Percentiles rank a stretch among this genome's conserved stretches.
phyloP scores from a whole-genome alignment of 2,888 invertebrate genomes.

The Euproctis similis region DNA sequence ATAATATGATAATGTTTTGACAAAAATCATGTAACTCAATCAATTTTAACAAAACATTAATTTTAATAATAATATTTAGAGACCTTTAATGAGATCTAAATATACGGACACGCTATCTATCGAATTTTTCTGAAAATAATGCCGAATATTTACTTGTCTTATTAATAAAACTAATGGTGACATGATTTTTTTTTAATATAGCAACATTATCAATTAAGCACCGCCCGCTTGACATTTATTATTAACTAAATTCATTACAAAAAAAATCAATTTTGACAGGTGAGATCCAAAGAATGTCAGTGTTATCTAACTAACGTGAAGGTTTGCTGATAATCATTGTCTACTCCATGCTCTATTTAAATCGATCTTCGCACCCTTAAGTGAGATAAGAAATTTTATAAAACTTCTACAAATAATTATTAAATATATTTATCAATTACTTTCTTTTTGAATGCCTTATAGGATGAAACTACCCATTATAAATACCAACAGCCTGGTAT shows the following conservation, averaged over 20 bases:
- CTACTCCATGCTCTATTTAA: too few relatives aligned
- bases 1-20: constrained; percentile 48
- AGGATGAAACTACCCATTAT: too few relatives aligned
- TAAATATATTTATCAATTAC: too few relatives aligned
- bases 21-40: constrained; percentile 37
- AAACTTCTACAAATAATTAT: too few relatives aligned
- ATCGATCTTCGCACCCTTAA: too few relatives aligned
- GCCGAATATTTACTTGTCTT: constrained; percentile 41
- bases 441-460: too few relatives aligned
- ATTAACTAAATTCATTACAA: constrained; percentile 32
- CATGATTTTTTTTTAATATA: constrained; percentile 33
- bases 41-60: constrained; percentile 18
- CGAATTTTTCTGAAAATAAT: constrained; percentile 54
- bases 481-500: too few relatives aligned
- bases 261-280: constrained; percentile 53
- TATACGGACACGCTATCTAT: constrained; percentile 56
- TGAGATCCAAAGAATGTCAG: constrained; percentile 53
- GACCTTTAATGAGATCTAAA: constrained; percentile 59
- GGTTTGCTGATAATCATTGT: too few relatives aligned
- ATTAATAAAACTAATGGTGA: too few relatives aligned
- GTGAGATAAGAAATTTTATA: too few relatives aligned
- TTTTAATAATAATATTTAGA: too few relatives aligned
- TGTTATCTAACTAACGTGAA: too few relatives aligned
- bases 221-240: constrained; percentile 56
- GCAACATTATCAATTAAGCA: constrained; percentile 51